Conservation (phyloP, 2,888 invertebrate species). For the Sarcophaga variegata region DNA sequence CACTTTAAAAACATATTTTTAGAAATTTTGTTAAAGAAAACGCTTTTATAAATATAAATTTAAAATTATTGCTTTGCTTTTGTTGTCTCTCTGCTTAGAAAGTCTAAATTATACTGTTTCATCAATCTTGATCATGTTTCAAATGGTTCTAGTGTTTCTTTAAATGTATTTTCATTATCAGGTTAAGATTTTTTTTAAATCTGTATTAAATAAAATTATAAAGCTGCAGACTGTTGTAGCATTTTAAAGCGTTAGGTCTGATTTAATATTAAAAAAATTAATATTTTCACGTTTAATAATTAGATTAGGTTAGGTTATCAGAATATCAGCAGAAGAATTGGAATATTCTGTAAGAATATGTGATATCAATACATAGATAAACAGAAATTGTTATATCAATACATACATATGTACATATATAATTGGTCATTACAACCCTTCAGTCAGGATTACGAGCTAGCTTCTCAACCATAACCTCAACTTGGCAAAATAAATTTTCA, state of each 20-base stretch:
- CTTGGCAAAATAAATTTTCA: too few species aligned
- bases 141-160: constrained; percentile 24
- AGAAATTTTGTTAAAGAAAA: neutral
- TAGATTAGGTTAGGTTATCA: too few species aligned
- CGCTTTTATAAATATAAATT: constrained; percentile 2
- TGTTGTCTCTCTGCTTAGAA: constrained; percentile 36
- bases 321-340: too few species aligned
- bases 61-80: constrained; percentile 13
- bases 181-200: constrained; percentile 32
- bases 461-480: too few species aligned
- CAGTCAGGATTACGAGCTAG: too few species aligned
- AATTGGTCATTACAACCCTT: too few species aligned
- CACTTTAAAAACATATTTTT: neutral
- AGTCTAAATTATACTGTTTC: constrained; percentile 49
- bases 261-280: neutral
- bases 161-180: constrained; percentile 5
- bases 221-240: neutral
- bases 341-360: too few species aligned
- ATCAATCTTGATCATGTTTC: constrained; percentile 38
- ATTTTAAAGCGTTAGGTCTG: constrained; percentile 1
- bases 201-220: neutral
- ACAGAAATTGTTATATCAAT: too few species aligned
- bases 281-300: too few species aligned
- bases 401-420: too few species aligned
- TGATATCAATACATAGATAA: too few species aligned